Percentiles rank a stretch among this genome's conserved stretches.
Evolutionary conservation across 1,140 invertebrate species (phyloP).

Genomic region (Drosophila miranda): DNA sequence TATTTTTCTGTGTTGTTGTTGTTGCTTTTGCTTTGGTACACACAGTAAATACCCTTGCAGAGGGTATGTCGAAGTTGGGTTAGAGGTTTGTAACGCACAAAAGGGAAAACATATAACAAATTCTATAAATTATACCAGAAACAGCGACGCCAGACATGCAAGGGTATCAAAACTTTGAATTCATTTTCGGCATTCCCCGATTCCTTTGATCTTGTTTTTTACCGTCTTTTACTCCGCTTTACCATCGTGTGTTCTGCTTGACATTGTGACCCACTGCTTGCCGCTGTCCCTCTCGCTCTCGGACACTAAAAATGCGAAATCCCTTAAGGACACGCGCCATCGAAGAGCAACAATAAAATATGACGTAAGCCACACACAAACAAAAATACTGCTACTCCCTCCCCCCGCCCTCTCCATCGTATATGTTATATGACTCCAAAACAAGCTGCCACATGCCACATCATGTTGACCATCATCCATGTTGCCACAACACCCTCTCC

Average conservation of each 20-base stretch:
- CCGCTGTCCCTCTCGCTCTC: neutral
- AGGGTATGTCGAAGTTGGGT: too few relatives aligned
- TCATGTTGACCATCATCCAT: slow-evolving; percentile 15
- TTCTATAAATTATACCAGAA: too few relatives aligned
- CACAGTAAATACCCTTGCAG: too few relatives aligned
- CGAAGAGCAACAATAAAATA: slow-evolving; percentile 68
- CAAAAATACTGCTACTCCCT: slow-evolving; percentile 33
- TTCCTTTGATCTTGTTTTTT: slow-evolving; percentile 4
- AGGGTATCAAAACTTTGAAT: neutral
- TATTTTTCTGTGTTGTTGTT: neutral
- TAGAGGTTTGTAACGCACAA: too few relatives aligned
- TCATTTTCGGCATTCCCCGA: neutral
- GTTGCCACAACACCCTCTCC: slow-evolving; percentile 18
- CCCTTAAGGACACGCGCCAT: slow-evolving; percentile 39
- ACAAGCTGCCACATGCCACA: slow-evolving; percentile 29
- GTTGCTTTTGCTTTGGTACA: too few relatives aligned
- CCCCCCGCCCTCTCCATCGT: slow-evolving; percentile 3
- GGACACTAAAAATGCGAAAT: slow-evolving; percentile 17
- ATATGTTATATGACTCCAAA: slow-evolving; percentile 8
- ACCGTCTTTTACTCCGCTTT: slow-evolving; percentile 5
- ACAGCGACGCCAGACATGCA: too few relatives aligned
- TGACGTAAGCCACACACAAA: slow-evolving; percentile 61
- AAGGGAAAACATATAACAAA: too few relatives aligned
- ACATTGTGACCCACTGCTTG: slow-evolving; percentile 64
- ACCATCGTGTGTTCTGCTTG: slow-evolving; percentile 54